Base-by-base conservation (phyloP, 2,797 vertebrate species). In the Silurus aristotelis region DNA sequence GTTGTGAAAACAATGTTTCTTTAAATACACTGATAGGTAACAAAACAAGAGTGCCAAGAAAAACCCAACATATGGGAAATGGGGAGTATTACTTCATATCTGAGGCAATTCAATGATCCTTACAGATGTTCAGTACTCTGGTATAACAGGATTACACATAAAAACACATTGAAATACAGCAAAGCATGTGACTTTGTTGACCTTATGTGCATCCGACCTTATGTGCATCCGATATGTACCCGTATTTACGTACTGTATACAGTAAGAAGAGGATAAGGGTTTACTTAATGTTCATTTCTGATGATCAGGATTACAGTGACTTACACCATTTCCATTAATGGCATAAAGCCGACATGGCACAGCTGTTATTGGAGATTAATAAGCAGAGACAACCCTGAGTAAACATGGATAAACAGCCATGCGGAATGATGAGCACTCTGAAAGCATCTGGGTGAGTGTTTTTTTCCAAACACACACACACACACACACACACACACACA, bases 341-440 rank as follows among this genome's bases (percentile, higher is more conserved):
- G 82, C 82, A 81, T 73, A 55, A 52, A 81, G 56, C 77, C 83
- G 80, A 80, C 82, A 83, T 79, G 77, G 78, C 78, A 84, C 83
- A 87, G 82, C 85, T 84, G 82, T 89, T 88, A 88, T 84, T 88
- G 79, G 64, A 88, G 87, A 88, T 86, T 87, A 86, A 88, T 88
- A 78, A 87, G 87, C 38, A 48, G 67, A 75, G 71, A 73, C 76
- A 83, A 88, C 79, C 86, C 82, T 83, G 81, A 87, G 72, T 87
- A 89, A 88, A 86, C 87, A 87, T 52, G 68, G 86, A 86, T 86
- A 89, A 88, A 84, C 82, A 88, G 83, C 20, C 25, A 70, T 66
- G 56, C 80, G 66, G 80, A 80, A 67, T 79, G 56, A 12, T 31
- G 15, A 19, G 46, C 43, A 78, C 48, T 67, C 63, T 52, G n/a